Conservation (phyloP, 2,888 invertebrate species). For the Onchidella celtica region DNA sequence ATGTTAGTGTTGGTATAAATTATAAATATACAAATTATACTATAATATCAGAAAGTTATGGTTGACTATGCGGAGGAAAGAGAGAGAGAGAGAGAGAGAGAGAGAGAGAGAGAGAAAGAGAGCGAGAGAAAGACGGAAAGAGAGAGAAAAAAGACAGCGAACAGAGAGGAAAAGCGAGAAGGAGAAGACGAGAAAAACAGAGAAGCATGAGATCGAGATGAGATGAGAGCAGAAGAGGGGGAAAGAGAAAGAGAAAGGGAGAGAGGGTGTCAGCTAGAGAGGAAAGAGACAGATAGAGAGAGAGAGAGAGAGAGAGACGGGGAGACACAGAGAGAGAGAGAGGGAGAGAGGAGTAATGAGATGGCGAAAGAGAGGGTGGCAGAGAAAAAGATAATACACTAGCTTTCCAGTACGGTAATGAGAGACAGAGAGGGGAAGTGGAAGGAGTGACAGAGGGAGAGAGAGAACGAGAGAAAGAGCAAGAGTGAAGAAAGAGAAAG, state of each 20-base stretch:
- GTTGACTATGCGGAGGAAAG: too few species aligned
- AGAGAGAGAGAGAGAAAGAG: background rate
- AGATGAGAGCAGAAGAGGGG: background rate
- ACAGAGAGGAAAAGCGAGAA: background rate
- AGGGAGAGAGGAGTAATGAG: background rate
- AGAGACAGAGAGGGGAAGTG: too few species aligned
- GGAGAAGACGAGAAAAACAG: background rate
- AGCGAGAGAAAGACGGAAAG: background rate
- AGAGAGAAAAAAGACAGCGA: background rate
- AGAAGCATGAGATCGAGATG: background rate
- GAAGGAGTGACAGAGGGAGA: too few species aligned
- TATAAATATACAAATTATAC: too few species aligned
- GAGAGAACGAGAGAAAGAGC: too few species aligned
- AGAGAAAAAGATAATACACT: too few species aligned
- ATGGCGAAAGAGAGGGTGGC: background rate
- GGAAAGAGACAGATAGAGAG: background rate
- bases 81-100: slow-evolving; percentile 22
- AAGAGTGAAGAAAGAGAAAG: too few species aligned
- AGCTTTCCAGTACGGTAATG: too few species aligned
- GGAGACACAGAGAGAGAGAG: background rate
- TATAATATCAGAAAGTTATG: too few species aligned
- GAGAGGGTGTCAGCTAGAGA: background rate
- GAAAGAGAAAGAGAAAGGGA: background rate
- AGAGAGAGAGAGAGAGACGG: background rate
- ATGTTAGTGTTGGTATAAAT: too few species aligned